A percentile compares a stretch with the other conserved stretches of the same genome.
phyloP scores from a whole-genome alignment of 2,113 vertebrate species.

The Rallus limicola region DNA sequence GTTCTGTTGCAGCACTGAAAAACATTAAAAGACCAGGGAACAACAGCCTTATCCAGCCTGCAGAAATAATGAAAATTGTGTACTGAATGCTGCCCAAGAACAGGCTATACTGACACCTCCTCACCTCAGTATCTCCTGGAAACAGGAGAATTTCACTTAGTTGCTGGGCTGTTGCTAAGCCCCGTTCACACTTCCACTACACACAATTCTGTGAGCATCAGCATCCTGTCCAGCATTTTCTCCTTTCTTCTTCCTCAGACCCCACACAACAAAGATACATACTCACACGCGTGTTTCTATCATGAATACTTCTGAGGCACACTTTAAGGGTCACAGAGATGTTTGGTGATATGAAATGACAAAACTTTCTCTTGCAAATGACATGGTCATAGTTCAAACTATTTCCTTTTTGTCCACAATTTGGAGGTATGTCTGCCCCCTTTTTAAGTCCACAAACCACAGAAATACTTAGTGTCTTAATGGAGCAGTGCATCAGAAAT shows the following conservation, averaged over 20 bases:
- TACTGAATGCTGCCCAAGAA: background rate
- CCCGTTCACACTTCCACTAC: background rate
- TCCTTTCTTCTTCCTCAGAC: background rate
- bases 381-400: background rate
- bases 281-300: background rate
- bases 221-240: background rate
- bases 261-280: background rate
- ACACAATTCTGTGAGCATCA: background rate
- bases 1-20: background rate
- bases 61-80: background rate
- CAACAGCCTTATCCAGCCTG: background rate
- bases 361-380: background rate
- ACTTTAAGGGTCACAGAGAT: fast-evolving
- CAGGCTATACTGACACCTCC: background rate
- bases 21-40: background rate
- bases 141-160: background rate
- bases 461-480: background rate
- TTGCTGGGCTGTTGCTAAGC: background rate
- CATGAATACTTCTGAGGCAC: background rate
- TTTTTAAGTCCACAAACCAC: background rate
- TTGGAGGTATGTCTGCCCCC: background rate
- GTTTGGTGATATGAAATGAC: background rate
- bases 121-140: background rate
- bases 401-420: background rate
- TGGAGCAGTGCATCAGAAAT: background rate